Evolutionary conservation across 2,113 vertebrate species (phyloP).

Genomic region (Cyprinus carpio): DNA sequence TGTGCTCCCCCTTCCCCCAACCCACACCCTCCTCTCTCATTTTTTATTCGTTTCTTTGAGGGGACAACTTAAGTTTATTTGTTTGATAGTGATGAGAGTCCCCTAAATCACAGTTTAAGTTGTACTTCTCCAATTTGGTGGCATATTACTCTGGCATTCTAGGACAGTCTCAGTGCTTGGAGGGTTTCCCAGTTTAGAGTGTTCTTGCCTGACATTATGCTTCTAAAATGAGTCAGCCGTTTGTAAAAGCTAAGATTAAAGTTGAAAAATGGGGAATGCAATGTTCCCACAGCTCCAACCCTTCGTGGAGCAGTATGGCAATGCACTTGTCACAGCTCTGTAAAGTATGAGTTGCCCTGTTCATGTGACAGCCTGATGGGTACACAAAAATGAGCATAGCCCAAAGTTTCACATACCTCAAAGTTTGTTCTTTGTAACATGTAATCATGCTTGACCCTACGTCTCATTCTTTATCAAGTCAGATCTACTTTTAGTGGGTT

Average conservation of each 20-base stretch:
- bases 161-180: slow-evolving; percentile 44
- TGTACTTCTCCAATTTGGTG: slow-evolving; percentile 54
- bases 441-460: slow-evolving; percentile 22
- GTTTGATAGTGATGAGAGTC: slow-evolving; percentile 56
- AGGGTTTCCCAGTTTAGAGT: slow-evolving; percentile 53
- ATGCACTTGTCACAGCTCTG: slow-evolving; percentile 61
- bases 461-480: slow-evolving; percentile 11
- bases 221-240: slow-evolving; percentile 59
- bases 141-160: slow-evolving; percentile 56
- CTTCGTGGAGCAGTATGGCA: slow-evolving; percentile 57
- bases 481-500: not conserved
- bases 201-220: slow-evolving; percentile 42
- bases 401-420: slow-evolving; percentile 43
- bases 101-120: slow-evolving; percentile 59
- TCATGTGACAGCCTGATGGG: slow-evolving; percentile 63
- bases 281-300: slow-evolving; percentile 49
- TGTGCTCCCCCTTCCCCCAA: slow-evolving; percentile 18
- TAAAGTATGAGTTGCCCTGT: slow-evolving; percentile 56
- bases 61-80: slow-evolving; percentile 56
- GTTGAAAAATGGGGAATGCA: slow-evolving; percentile 56
- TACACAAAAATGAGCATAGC: slow-evolving; percentile 28
- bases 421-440: slow-evolving; percentile 43
- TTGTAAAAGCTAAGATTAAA: slow-evolving; percentile 63
- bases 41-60: slow-evolving; percentile 61
- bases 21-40: not conserved